A percentile compares a stretch with the other conserved stretches of the same genome.
phyloP scores from a whole-genome alignment of 2,113 vertebrate species.

The Phainopepla nitens region DNA sequence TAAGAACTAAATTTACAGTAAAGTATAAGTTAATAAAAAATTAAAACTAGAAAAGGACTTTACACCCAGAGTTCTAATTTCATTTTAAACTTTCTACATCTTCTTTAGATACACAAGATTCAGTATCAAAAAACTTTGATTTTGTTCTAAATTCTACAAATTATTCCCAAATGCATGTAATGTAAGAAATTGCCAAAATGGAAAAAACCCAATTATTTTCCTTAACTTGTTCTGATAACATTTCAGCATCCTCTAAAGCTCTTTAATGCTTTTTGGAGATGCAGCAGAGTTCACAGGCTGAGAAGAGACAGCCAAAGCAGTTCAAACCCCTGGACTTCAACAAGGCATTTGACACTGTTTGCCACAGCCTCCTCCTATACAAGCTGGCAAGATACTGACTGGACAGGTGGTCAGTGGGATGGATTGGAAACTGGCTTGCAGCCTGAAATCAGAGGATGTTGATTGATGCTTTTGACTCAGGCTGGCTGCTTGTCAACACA shows the following conservation, averaged over 20 bases:
- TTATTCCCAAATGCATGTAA: background rate
- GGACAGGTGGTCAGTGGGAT: fast-evolving
- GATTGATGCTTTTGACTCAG: background rate
- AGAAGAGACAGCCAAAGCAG: background rate
- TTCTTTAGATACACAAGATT: background rate
- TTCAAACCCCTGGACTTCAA: background rate
- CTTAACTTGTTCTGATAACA: background rate
- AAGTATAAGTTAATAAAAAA: background rate
- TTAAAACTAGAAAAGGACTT: background rate
- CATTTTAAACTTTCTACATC: background rate
- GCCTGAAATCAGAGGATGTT: background rate
- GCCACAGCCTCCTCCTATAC: background rate
- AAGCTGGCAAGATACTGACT: background rate
- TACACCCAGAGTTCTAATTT: background rate
- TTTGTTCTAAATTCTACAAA: background rate
- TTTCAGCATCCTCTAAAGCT: background rate
- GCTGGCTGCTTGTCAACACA: background rate
- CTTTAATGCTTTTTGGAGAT: background rate
- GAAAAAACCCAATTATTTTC: background rate
- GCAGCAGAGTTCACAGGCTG: background rate
- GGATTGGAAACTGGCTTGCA: background rate
- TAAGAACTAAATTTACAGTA: background rate
- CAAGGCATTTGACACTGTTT: background rate
- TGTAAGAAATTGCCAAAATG: background rate
- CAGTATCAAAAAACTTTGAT: background rate